Evolutionary conservation across 2,888 invertebrate species (phyloP).

Genomic region (Osmoderma eremita): DNA sequence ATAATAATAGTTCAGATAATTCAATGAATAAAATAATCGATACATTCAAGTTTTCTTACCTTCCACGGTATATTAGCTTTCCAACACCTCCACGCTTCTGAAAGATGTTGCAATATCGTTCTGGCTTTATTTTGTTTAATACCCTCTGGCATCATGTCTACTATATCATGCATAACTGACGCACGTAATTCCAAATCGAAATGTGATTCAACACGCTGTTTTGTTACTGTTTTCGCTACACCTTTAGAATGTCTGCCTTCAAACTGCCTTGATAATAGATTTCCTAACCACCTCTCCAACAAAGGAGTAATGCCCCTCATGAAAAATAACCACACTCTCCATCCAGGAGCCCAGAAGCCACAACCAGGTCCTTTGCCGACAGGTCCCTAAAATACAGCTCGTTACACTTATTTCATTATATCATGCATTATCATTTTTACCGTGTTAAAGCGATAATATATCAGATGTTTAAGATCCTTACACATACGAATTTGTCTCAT

Average conservation of each 20-base stretch:
- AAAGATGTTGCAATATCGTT: slow-evolving; percentile 97
- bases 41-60: slow-evolving; percentile 65
- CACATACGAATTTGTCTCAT: slow-evolving; percentile 99
- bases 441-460: slow-evolving; percentile 99
- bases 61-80: slow-evolving; percentile 99
- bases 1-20: no score
- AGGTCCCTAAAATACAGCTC: slow-evolving; percentile 76
- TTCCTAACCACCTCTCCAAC: slow-evolving; percentile 98
- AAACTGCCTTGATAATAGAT: slow-evolving; percentile 96
- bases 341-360: slow-evolving; percentile 98
- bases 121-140: slow-evolving; percentile 99
- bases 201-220: slow-evolving; percentile 99
- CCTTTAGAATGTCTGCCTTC: slow-evolving; percentile 99
- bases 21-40: no score
- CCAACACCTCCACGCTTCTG: slow-evolving; percentile 99
- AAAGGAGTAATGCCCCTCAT: slow-evolving; percentile 99
- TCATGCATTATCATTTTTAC: slow-evolving; percentile 62
- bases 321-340: slow-evolving; percentile 99
- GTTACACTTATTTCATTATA: not conserved
- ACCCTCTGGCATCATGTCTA: slow-evolving; percentile 99
- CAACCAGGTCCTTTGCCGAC: slow-evolving; percentile 99
- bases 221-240: slow-evolving; percentile 99
- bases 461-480: slow-evolving; percentile 98
- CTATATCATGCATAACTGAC: slow-evolving; percentile 96
- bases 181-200: slow-evolving; percentile 98